Conservation (phyloP, 2,113 vertebrate genomes). For the Scomber japonicus region DNA sequence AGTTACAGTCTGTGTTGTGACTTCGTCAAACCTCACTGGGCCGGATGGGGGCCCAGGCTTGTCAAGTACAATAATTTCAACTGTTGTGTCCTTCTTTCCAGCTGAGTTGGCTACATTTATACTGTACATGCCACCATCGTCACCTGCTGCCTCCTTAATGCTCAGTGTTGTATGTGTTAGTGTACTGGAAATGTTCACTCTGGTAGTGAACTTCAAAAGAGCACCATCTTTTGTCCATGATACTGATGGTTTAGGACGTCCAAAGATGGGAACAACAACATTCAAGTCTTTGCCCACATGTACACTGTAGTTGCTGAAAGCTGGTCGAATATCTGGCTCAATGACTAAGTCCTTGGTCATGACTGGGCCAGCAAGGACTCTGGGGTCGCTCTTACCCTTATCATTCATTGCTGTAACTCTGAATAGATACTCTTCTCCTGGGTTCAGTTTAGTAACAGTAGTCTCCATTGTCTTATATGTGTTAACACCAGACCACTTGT, state of each 20-base stretch:
- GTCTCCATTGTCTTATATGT: constrained; percentile 94
- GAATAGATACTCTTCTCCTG: constrained; percentile 96
- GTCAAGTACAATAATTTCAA: constrained; percentile 95
- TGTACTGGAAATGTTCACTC: constrained; percentile 90
- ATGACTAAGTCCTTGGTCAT: constrained; percentile 95
- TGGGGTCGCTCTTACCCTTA: constrained; percentile 97
- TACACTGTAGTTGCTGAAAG: constrained; percentile 93
- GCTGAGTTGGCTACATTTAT: constrained; percentile 90
- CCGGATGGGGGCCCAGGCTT: constrained; percentile 96
- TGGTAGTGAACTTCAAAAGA: constrained; percentile 93
- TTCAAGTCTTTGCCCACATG: constrained; percentile 94
- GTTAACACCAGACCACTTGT: constrained; percentile 95
- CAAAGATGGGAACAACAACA: constrained; percentile 92
- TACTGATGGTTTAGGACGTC: constrained; percentile 93
- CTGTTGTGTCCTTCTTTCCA: constrained; percentile 91
- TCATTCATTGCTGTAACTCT: constrained; percentile 96
- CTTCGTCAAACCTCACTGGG: constrained; percentile 94
- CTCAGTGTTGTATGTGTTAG: constrained; percentile 87
- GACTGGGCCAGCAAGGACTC: constrained; percentile 92
- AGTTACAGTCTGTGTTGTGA: constrained; percentile 95
- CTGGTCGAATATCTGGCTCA: constrained; percentile 93
- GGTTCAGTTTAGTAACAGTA: constrained; percentile 90
- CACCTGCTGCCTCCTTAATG: constrained; percentile 94
- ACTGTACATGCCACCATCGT: constrained; percentile 94
- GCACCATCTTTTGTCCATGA: constrained; percentile 94